Percentiles rank a stretch among this genome's conserved stretches.
Evolutionary conservation across 2,888 invertebrate genomes (phyloP).

Genomic region (Eumerus sabulonum): DNA sequence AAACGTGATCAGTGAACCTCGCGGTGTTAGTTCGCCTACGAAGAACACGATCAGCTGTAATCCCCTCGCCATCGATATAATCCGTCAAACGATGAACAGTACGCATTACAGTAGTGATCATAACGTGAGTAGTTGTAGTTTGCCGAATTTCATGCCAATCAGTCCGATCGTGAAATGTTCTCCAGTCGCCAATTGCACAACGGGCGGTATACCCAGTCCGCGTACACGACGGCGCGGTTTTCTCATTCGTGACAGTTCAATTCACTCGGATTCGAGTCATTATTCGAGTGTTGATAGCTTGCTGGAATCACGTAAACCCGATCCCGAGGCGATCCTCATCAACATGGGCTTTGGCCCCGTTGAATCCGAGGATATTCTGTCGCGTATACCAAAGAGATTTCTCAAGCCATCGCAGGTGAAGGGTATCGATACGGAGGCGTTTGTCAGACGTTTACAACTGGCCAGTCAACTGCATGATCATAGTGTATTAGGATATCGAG

Average conservation of each 20-base stretch:
- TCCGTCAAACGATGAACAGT: slow-evolving; percentile 54
- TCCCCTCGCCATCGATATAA: slow-evolving; percentile 54
- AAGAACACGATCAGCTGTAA: slow-evolving; percentile 38
- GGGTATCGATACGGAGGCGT: slow-evolving; percentile 88
- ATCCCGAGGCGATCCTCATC: slow-evolving; percentile 92
- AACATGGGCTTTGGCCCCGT: slow-evolving; percentile 90
- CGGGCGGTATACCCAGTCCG: slow-evolving; percentile 54
- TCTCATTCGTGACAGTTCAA: slow-evolving; percentile 76
- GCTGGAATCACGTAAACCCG: slow-evolving; percentile 89
- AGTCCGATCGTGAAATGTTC: slow-evolving; percentile 60
- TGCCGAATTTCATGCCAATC: slow-evolving; percentile 66
- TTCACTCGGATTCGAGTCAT: slow-evolving; percentile 81
- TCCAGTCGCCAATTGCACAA: background rate
- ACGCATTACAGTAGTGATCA: slow-evolving; percentile 55
- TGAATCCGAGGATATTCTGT: slow-evolving; percentile 84
- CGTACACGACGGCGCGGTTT: slow-evolving; percentile 66
- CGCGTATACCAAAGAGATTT: slow-evolving; percentile 90
- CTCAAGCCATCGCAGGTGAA: slow-evolving; percentile 88
- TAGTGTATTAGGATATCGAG: slow-evolving; percentile 87
- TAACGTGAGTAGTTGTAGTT: slow-evolving; percentile 57
- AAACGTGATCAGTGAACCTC: slow-evolving; percentile 61
- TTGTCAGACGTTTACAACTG: slow-evolving; percentile 87
- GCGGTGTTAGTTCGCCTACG: slow-evolving; percentile 32
- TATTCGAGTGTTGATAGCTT: slow-evolving; percentile 91
- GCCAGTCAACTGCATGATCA: slow-evolving; percentile 87